Percentiles rank a stretch among this genome's conserved stretches.
Evolutionary conservation across 1,140 invertebrate species (phyloP).

Genomic region (Drosophila parvula): DNA sequence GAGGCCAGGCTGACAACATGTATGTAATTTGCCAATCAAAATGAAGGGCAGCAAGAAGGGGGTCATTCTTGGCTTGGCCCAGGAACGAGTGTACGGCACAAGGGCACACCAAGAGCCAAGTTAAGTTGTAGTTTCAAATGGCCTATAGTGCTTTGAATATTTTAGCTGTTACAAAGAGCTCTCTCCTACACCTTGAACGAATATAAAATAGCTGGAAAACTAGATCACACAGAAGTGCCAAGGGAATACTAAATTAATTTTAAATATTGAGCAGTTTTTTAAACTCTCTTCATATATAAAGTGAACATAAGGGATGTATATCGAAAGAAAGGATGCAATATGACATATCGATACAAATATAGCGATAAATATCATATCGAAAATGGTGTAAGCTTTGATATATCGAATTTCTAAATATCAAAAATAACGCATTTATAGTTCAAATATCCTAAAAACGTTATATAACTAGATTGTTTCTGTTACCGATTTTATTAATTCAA

Average conservation of each 20-base stretch:
- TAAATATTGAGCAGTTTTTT: not conserved
- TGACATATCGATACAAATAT: too few species aligned
- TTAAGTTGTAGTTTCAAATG: not conserved
- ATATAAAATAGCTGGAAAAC: not conserved
- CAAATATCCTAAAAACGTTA: too few species aligned
- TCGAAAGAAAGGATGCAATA: too few species aligned
- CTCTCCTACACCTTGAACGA: too few species aligned
- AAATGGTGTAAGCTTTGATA: too few species aligned
- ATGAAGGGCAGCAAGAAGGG: not conserved
- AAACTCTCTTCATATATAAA: not conserved
- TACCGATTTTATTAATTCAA: too few species aligned
- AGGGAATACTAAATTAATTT: not conserved
- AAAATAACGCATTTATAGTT: too few species aligned
- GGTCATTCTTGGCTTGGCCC: not conserved
- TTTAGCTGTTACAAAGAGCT: not conserved
- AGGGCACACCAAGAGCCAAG: not conserved
- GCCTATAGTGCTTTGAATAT: not conserved
- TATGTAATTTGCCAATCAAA: constrained; percentile 36
- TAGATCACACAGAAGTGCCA: not conserved
- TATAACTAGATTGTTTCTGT: too few species aligned
- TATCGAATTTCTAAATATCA: too few species aligned
- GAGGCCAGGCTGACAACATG: constrained; percentile 21
- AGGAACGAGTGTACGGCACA: not conserved
- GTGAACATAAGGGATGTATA: not conserved
- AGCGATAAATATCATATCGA: too few species aligned